Conservation (phyloP, 1,140 invertebrate species). For the Sminthurinus signatus region DNA sequence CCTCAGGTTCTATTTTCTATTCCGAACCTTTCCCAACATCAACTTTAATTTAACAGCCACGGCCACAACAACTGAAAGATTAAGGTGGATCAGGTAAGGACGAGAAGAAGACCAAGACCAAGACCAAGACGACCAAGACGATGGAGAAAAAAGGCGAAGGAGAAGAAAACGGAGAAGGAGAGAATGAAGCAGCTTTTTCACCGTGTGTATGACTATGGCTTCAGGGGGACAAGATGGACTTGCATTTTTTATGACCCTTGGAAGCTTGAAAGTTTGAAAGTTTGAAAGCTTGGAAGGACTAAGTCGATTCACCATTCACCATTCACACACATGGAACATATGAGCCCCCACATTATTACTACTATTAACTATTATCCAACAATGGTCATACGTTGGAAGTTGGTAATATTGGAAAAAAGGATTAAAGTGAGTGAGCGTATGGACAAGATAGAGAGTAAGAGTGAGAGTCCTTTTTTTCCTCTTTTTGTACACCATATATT, state of each 20-base stretch:
- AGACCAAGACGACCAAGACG: background rate
- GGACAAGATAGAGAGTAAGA: constrained; percentile 3
- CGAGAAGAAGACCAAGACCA: background rate
- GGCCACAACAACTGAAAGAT: constrained; percentile 24
- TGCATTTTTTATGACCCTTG: constrained; percentile 18
- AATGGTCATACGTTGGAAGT: constrained; percentile 8
- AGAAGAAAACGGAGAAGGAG: background rate
- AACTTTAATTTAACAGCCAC: background rate
- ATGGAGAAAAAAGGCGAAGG: background rate
- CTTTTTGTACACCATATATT: too few relatives aligned
- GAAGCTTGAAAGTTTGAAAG: too few relatives aligned
- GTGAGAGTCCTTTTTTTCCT: constrained; percentile 1
- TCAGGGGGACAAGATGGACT: constrained; percentile 15
- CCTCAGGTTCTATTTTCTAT: too few relatives aligned
- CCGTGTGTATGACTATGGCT: constrained; percentile 1
- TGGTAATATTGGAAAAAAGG: constrained; percentile 14
- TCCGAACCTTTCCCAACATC: constrained; percentile 13
- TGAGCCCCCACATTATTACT: constrained; percentile 13
- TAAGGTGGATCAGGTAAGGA: constrained; percentile 27
- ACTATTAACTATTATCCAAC: constrained; percentile 9
- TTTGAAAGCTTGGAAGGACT: constrained; percentile 7
- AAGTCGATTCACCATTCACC: constrained; percentile 7
- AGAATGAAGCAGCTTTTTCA: constrained; percentile 11
- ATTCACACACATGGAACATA: constrained; percentile 6
- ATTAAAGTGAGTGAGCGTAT: constrained; percentile 5